Evolutionary conservation across 2,888 invertebrate species (phyloP), one percentile per base, ranked within the genome.

Genomic region (Netelia fuscicornis): DNA sequence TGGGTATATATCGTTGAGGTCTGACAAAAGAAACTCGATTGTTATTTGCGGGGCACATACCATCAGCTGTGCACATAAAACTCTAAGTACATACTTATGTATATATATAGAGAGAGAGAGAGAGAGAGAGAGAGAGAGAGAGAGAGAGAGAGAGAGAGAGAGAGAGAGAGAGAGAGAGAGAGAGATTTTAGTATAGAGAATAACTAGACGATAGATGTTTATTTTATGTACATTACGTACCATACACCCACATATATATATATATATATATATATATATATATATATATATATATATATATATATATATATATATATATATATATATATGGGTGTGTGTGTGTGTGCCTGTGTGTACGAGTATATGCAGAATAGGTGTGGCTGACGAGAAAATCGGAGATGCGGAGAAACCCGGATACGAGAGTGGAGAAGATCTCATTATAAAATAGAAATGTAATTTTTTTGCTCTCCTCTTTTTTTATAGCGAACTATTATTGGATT

Each of bases 11-110:
- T 67, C 30, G 9, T 44, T 60, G 23, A 68, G 79, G 62, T 58
- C 76, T 52, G 37, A 42, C 25, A 20, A 48, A 58, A 70, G 44
- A 67, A 64, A 56, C n/a, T 81, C 80, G 70, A 82, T 79, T 83
- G 74, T 83, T 89, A 87, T 89, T 89, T 56, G 37, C 70, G 86
- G 90, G 92, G 92, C 90, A 87, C 91, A 91, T 92, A 92, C 93
- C 89, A 92, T 91, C 92, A 92, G 91, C 92, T 92, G 92, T 89
- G 92, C 92, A 92, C 92, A 92, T 92, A 88, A 89, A 89, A 89
- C 87, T 87, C 79, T 71, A 87, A 87, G 62, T 25, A 62, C 62
- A 62, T 62, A 30, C 30, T 62, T 62, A 30, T 30, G n/a, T 62
- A 30, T 1, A 52, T 30, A 64, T 64, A 44, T 62, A 17, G 17